These are phyloP conservation scores for Larimichthys crocea DNA, from an alignment of 2,113 vertebrate genomes.

Conservation along the genomic window DNA sequence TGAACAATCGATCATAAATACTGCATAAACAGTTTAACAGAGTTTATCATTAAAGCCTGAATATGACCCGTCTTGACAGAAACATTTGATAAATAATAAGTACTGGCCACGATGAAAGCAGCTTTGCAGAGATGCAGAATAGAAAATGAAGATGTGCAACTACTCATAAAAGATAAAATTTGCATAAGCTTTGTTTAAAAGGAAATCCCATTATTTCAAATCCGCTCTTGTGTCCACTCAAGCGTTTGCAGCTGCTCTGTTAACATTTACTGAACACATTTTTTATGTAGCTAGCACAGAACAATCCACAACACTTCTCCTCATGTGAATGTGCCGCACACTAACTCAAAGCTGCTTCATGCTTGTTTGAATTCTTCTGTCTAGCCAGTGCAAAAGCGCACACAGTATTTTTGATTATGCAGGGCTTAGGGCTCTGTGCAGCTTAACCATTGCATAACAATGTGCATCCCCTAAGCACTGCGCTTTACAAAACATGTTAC, in stretches of 20 bases:
- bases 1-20: background rate
- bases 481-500: slow-evolving; percentile 45
- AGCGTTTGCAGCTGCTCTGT: background rate
- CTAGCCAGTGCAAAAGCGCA: slow-evolving; percentile 21
- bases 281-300: background rate
- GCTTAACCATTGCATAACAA: slow-evolving; percentile 52
- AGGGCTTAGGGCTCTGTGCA: slow-evolving; percentile 26
- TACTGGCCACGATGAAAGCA: background rate
- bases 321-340: slow-evolving; percentile 21
- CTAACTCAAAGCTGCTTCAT: slow-evolving; percentile 40
- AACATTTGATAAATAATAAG: background rate
- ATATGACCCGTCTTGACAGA: background rate
- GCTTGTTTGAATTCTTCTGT: slow-evolving; percentile 41
- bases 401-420: slow-evolving; percentile 28
- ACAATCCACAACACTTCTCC: background rate
- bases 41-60: background rate
- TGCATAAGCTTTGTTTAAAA: slow-evolving; percentile 24
- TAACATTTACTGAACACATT: slow-evolving; percentile 21
- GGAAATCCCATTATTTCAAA: slow-evolving; percentile 13
- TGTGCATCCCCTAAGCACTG: slow-evolving; percentile 44
- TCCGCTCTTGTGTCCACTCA: slow-evolving; percentile 10
- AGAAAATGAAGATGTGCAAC: background rate
- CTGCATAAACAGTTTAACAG: background rate
- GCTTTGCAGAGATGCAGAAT: background rate
- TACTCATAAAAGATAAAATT: background rate